Conservation (phyloP, 2,797 vertebrate genomes). For the Syngnathus rostellatus region DNA sequence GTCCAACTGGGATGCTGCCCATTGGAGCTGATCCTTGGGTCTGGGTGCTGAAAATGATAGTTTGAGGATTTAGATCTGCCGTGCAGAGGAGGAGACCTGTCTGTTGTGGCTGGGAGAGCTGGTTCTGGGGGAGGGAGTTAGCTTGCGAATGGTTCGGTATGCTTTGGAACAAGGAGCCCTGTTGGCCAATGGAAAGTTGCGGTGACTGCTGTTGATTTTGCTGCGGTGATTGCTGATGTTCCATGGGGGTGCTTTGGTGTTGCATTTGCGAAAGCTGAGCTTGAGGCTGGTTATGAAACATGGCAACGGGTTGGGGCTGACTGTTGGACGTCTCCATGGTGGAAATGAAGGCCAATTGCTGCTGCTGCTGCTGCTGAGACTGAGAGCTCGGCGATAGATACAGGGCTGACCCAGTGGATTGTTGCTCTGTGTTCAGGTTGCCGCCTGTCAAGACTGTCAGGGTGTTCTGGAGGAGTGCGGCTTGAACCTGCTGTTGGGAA, state of each 20-base stretch:
- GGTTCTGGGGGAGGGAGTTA: slow-evolving; percentile 56
- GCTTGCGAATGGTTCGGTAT: slow-evolving; percentile 56
- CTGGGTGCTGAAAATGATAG: slow-evolving; percentile 78
- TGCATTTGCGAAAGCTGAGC: slow-evolving; percentile 80
- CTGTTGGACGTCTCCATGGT: slow-evolving; percentile 80
- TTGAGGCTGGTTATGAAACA: slow-evolving; percentile 76
- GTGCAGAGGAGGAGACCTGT: slow-evolving; percentile 80
- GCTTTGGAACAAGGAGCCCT: slow-evolving; percentile 66
- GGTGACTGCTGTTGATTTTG: slow-evolving; percentile 49
- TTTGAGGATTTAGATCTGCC: slow-evolving; percentile 71
- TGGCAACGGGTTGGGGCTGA: slow-evolving; percentile 77
- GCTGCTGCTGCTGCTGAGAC: slow-evolving; percentile 73
- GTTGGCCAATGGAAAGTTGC: slow-evolving; percentile 60
- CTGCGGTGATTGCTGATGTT: slow-evolving; percentile 70
- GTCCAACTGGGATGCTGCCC: slow-evolving; percentile 66
- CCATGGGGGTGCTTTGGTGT: slow-evolving; percentile 73
- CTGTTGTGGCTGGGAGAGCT: slow-evolving; percentile 69
- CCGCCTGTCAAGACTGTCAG: slow-evolving; percentile 79
- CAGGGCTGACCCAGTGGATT: slow-evolving; percentile 68
- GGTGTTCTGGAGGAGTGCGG: slow-evolving; percentile 81
- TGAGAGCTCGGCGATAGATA: slow-evolving; percentile 83
- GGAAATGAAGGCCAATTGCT: slow-evolving; percentile 77
- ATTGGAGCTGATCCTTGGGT: slow-evolving; percentile 60
- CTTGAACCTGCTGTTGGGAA: slow-evolving; percentile 83
- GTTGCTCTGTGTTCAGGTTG: slow-evolving; percentile 80